Evolutionary conservation across 2,797 vertebrate genomes (phyloP).

Genomic region (Onychomys leucogaster): DNA sequence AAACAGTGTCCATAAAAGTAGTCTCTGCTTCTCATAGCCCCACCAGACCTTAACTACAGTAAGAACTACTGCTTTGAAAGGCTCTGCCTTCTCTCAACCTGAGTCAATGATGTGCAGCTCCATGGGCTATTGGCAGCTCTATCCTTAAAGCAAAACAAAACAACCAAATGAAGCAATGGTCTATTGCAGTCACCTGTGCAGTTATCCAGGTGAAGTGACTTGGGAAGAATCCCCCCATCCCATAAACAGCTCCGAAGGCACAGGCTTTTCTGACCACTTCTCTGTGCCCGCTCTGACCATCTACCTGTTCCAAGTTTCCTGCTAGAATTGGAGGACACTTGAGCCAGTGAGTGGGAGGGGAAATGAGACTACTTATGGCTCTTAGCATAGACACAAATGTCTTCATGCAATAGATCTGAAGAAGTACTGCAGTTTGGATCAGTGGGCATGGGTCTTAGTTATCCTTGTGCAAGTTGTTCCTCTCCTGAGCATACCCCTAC

Average conservation of each 20-base stretch:
- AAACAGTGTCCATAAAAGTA: background rate
- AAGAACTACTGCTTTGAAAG: background rate
- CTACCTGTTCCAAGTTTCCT: background rate
- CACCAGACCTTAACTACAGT: background rate
- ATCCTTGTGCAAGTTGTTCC: background rate
- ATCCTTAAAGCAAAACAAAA: background rate
- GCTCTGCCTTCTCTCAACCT: background rate
- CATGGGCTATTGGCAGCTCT: background rate
- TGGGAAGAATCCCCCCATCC: background rate
- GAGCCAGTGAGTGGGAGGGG: background rate
- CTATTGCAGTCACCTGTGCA: background rate
- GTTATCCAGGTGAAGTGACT: background rate
- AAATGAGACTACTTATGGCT: background rate
- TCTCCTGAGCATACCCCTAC: background rate
- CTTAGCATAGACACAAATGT: background rate
- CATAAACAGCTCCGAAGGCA: background rate
- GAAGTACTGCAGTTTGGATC: background rate
- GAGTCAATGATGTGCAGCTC: background rate
- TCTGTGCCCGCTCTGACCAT: background rate
- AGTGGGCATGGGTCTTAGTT: background rate
- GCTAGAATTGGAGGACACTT: background rate
- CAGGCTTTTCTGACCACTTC: background rate
- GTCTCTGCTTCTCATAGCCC: background rate
- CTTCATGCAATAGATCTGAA: background rate
- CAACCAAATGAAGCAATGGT: background rate